Conservation (phyloP, 2,113 vertebrate species). For the Carassius carassius region DNA sequence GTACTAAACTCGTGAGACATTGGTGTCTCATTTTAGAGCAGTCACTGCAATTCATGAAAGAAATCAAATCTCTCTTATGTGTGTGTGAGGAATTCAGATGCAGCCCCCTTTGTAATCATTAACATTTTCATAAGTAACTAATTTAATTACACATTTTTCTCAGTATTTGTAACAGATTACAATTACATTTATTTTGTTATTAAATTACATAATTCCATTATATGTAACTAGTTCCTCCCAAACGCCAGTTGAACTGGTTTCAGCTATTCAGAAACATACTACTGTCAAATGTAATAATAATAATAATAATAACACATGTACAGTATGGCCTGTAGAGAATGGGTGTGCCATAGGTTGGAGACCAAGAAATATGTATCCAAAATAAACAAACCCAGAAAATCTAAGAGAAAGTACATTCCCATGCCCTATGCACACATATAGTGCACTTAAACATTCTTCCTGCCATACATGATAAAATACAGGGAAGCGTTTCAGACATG, state of each 20-base stretch:
- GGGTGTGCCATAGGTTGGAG: neutral
- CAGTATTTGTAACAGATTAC: too few relatives aligned
- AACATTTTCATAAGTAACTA: too few relatives aligned
- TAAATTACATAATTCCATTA: too few relatives aligned
- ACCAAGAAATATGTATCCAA: neutral
- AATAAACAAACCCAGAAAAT: slow-evolving; percentile 15
- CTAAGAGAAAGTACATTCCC: neutral
- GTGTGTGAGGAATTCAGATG: too few relatives aligned
- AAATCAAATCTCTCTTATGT: too few relatives aligned
- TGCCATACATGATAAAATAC: slow-evolving; percentile 29
- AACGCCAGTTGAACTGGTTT: neutral
- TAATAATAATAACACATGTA: neutral
- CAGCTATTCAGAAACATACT: neutral
- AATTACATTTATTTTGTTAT: too few relatives aligned
- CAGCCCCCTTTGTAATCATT: too few relatives aligned
- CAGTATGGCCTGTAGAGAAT: neutral
- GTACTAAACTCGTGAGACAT: too few relatives aligned
- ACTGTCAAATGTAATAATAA: neutral
- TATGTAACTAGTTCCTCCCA: too few relatives aligned
- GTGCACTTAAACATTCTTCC: slow-evolving; percentile 15
- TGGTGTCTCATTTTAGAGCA: too few relatives aligned
- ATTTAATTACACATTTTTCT: too few relatives aligned
- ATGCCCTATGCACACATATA: slow-evolving; percentile 29
- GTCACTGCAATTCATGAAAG: too few relatives aligned
- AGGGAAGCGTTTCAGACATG: neutral